Conservation (phyloP, 1,140 invertebrate species). For the Eumaeus atala region DNA sequence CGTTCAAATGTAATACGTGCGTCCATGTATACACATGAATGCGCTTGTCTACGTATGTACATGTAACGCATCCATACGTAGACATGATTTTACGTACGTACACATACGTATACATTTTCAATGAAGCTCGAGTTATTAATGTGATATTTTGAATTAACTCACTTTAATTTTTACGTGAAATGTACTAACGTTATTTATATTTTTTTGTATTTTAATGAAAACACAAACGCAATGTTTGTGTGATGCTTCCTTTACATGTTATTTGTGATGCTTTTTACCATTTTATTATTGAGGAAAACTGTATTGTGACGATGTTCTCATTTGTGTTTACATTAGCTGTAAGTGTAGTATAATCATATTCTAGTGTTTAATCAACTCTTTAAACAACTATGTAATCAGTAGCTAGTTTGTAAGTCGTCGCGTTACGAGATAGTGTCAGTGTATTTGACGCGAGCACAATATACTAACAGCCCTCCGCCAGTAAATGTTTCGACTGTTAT, state of each 20-base stretch:
- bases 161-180: conserved; percentile 51
- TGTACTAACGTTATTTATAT: conserved; percentile 55
- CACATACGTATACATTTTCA: conserved; percentile 38
- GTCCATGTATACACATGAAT: too few species aligned
- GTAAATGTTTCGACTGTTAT: too few species aligned
- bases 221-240: conserved; percentile 33
- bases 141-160: conserved; percentile 72
- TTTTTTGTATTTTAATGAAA: conserved; percentile 47
- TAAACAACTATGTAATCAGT: conserved; percentile 59
- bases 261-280: conserved; percentile 58
- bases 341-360: conserved; percentile 57
- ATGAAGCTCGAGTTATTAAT: conserved; percentile 74
- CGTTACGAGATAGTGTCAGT: conserved; percentile 6
- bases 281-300: conserved; percentile 57
- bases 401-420: conserved; percentile 49
- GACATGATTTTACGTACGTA: conserved; percentile 13
- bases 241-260: conserved; percentile 68
- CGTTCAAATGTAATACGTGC: conserved; percentile 20
- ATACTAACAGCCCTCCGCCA: conserved; percentile 3
- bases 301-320: conserved; percentile 47
- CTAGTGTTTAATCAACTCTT: conserved; percentile 61
- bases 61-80: too few species aligned
- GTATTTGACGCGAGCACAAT: too few species aligned
- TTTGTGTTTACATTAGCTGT: conserved; percentile 58
- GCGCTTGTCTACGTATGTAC: too few species aligned